phyloP scores from a whole-genome alignment of 1,140 invertebrate genomes.

The Pseudachorutes palmiensis region DNA sequence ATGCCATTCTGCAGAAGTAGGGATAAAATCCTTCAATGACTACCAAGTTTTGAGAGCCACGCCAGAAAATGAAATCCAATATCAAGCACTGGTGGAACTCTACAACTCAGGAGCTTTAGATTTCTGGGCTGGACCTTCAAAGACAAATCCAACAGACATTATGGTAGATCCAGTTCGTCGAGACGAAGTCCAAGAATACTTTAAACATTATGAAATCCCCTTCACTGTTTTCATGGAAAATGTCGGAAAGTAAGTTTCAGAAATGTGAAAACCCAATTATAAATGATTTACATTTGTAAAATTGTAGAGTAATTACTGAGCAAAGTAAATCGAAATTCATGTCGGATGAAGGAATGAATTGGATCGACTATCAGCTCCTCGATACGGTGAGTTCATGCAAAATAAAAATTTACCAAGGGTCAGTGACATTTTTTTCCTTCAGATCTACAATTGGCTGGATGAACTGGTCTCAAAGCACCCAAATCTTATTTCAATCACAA shows the following conservation, averaged over 20 bases:
- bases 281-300: background rate
- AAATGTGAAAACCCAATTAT: too few relatives aligned
- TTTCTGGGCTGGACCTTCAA: conserved; percentile 24
- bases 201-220: conserved; percentile 8
- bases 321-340: background rate
- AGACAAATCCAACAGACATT: conserved; percentile 15
- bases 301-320: conserved; percentile 14
- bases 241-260: conserved; percentile 20
- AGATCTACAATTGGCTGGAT: conserved; percentile 48
- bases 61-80: conserved; percentile 4
- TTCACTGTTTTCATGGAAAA: conserved; percentile 14
- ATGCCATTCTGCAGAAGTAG: background rate
- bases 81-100: conserved; percentile 11
- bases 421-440: background rate
- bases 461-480: conserved; percentile 42
- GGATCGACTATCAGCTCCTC: conserved; percentile 12
- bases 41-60: conserved; percentile 25
- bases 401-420: background rate
- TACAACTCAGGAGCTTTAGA: conserved; percentile 16
- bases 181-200: background rate
- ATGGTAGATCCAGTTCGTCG: conserved; percentile 17
- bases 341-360: conserved; percentile 11
- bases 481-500: conserved; percentile 40
- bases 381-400: conserved; percentile 16
- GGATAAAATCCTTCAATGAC: background rate